Conservation (phyloP, 2,113 vertebrate genomes). For the Copsychus sechellarum region DNA sequence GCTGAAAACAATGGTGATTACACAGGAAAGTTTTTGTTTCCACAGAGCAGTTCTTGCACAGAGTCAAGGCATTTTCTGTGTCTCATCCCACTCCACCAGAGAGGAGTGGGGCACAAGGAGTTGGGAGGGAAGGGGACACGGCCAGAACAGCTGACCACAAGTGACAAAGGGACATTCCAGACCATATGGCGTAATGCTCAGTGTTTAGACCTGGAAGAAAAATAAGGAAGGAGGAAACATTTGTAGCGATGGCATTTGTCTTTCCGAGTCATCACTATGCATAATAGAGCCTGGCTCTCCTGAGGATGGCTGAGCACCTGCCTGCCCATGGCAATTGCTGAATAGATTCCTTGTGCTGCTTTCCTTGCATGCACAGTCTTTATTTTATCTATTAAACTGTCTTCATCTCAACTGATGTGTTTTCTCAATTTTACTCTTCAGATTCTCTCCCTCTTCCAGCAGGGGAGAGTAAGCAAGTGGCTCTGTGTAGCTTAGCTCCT, state of each 20-base stretch:
- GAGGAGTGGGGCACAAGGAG: background rate
- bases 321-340: background rate
- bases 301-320: background rate
- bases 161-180: background rate
- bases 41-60: background rate
- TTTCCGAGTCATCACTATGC: background rate
- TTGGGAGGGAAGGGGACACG: too few species aligned
- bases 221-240: background rate
- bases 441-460: background rate
- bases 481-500: background rate
- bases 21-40: background rate
- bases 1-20: background rate
- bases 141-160: background rate
- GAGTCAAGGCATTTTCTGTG: background rate
- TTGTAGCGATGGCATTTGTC: rapidly evolving
- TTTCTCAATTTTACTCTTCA: background rate
- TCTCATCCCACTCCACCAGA: background rate
- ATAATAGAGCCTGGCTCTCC: rapidly evolving
- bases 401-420: background rate
- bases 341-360: background rate
- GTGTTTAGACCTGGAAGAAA: background rate
- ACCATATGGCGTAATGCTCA: background rate
- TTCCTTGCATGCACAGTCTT: rapidly evolving
- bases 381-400: background rate
- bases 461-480: background rate